These are phyloP conservation scores for Pseudopipra pipra DNA, from an alignment of 2,113 vertebrate species.

Conservation along the genomic window DNA sequence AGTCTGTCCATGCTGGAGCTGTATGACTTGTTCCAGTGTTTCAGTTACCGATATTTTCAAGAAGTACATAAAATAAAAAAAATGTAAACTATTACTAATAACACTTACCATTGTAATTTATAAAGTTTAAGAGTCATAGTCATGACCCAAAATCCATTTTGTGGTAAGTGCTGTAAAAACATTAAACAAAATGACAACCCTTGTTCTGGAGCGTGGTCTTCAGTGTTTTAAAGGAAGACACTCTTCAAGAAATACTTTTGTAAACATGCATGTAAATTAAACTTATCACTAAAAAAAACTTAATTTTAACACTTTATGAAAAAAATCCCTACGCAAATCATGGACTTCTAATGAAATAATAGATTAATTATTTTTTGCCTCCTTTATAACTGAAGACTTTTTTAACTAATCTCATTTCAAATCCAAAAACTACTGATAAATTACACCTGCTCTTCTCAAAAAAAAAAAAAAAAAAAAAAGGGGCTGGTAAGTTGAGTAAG, in stretches of 20 bases:
- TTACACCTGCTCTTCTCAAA: neutral
- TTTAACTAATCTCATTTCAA: neutral
- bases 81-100: neutral
- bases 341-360: neutral
- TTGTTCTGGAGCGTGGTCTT: accelerated
- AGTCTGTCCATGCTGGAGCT: neutral
- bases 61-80: neutral
- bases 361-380: neutral
- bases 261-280: neutral
- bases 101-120: neutral
- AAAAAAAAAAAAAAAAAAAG: neutral
- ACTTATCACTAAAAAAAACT: neutral
- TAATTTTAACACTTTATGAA: neutral
- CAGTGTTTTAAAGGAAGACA: neutral
- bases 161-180: neutral
- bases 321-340: neutral
- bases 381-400: neutral
- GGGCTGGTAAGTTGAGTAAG: neutral
- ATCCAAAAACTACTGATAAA: neutral
- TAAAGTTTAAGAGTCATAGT: neutral
- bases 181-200: neutral
- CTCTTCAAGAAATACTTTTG: neutral
- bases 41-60: neutral
- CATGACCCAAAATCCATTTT: neutral
- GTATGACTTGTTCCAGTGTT: accelerated